These are phyloP conservation scores for Platichthys flesus DNA, from an alignment of 2,113 vertebrate genomes.

Conservation along the genomic window DNA sequence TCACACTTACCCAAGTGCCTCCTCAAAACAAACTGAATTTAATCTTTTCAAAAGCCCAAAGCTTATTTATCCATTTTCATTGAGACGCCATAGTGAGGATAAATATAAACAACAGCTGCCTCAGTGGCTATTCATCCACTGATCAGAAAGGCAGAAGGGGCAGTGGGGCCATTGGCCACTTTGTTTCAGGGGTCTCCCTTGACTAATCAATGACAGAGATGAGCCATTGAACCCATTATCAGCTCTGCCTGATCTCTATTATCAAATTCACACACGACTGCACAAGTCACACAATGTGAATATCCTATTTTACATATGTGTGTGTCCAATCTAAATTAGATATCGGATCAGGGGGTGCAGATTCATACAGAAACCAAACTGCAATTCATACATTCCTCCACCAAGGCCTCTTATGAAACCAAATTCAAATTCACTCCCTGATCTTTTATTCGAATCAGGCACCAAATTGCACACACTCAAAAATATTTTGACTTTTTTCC, in stretches of 20 bases:
- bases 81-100: not conserved
- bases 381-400: too few relatives aligned
- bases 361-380: too few relatives aligned
- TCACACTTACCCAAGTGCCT: not conserved
- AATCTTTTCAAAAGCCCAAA: not conserved
- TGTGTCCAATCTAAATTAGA: not conserved
- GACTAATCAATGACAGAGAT: constrained; percentile 71
- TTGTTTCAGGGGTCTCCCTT: constrained; percentile 61
- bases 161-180: constrained; percentile 34
- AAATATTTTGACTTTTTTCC: too few relatives aligned
- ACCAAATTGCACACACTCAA: too few relatives aligned
- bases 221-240: constrained; percentile 54
- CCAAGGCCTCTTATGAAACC: too few relatives aligned
- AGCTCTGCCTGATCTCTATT: constrained; percentile 37
- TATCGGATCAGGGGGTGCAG: not conserved
- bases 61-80: not conserved
- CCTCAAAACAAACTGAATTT: not conserved
- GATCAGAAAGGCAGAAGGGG: constrained; percentile 30
- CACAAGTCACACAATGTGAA: constrained; percentile 19
- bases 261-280: constrained; percentile 35
- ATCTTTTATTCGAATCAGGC: too few relatives aligned
- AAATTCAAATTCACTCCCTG: too few relatives aligned
- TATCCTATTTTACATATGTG: constrained; percentile 1
- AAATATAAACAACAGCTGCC: constrained; percentile 46
- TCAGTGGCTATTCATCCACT: constrained; percentile 24